These are phyloP conservation scores for Lethenteron reissneri DNA, from an alignment of 2,113 vertebrate species.

Conservation along the genomic window DNA sequence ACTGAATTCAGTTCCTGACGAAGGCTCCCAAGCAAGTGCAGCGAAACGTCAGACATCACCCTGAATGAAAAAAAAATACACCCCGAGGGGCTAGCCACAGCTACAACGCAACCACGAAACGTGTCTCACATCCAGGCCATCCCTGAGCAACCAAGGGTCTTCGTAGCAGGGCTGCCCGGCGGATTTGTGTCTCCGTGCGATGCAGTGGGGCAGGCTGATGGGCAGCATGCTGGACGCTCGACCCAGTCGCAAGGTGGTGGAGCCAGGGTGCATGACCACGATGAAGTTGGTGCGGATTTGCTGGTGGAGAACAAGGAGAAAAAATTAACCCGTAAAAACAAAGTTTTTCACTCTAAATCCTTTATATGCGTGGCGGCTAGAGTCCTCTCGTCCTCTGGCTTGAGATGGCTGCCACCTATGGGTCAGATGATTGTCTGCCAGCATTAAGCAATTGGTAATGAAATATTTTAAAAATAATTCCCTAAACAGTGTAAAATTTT, in stretches of 20 bases:
- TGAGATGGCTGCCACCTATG: too few species aligned
- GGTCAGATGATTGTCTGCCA: too few species aligned
- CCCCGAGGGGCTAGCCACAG: too few species aligned
- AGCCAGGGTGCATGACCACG: conserved; percentile 74
- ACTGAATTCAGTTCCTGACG: too few species aligned
- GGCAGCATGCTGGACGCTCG: conserved; percentile 75
- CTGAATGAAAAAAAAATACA: not conserved
- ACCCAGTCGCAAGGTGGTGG: conserved; percentile 50
- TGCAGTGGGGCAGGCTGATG: conserved; percentile 47
- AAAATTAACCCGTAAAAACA: not conserved
- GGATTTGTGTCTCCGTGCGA: conserved; percentile 61
- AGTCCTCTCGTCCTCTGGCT: too few species aligned
- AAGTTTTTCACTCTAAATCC: too few species aligned
- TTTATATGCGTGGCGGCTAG: too few species aligned
- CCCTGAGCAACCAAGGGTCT: conserved; percentile 57
- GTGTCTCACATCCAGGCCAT: conserved; percentile 54
- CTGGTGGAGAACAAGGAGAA: conserved; percentile 22
- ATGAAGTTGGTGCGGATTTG: conserved; percentile 92
- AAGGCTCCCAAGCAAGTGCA: too few species aligned
- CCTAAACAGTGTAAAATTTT: too few species aligned
- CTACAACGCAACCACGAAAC: fast-evolving
- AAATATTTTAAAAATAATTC: too few species aligned
- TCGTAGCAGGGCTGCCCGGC: conserved; percentile 41
- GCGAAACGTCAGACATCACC: not conserved
- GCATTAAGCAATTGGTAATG: too few species aligned